These are phyloP conservation scores for Sepioteuthis lessoniana DNA, from an alignment of 2,888 invertebrate species.

Conservation along the genomic window DNA sequence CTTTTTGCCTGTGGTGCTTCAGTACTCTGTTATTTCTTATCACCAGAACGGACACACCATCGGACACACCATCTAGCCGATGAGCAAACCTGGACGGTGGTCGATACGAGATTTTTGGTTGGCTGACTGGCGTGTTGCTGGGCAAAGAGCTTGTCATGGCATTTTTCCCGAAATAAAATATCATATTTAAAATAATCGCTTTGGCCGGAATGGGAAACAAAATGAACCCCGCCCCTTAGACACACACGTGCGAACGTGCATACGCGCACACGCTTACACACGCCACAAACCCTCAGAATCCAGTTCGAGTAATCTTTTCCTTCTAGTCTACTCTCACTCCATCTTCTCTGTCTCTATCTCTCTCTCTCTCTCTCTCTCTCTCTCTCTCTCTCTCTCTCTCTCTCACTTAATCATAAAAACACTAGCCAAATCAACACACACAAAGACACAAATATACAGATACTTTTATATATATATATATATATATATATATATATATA, in stretches of 20 bases:
- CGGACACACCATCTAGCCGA: background rate
- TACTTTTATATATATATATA: no score
- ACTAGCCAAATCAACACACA: background rate
- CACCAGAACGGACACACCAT: background rate
- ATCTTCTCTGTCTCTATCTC: no score
- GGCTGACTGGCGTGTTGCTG: constrained; percentile 11
- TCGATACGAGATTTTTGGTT: background rate
- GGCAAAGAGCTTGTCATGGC: constrained; percentile 5
- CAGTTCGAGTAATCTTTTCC: background rate
- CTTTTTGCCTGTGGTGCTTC: background rate
- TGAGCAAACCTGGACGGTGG: background rate
- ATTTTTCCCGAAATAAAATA: background rate
- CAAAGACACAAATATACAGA: background rate
- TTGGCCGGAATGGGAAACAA: background rate
- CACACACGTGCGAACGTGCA: no score
- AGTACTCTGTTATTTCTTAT: background rate
- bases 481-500: no score
- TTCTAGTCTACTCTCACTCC: background rate
- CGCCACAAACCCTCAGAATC: background rate
- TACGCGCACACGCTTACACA: background rate
- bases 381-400: no score
- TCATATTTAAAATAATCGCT: background rate
- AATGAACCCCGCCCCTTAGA: background rate
- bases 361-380: no score
- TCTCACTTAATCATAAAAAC: no score